These are phyloP conservation scores for Ambastaia sidthimunki DNA, from an alignment of 2,797 vertebrate genomes.

Conservation along the genomic window DNA sequence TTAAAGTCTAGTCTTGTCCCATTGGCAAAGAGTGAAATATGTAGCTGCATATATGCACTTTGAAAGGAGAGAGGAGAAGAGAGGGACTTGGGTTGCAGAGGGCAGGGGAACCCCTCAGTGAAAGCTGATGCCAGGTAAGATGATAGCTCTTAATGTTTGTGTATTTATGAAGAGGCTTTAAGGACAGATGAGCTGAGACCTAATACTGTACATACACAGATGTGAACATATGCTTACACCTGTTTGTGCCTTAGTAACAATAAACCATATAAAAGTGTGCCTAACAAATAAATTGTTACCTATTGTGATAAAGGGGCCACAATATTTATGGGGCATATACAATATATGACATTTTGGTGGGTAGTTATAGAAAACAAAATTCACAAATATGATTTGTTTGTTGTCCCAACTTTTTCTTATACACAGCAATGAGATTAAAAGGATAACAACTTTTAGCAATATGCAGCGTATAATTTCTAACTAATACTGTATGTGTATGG, in stretches of 20 bases:
- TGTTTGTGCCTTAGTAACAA: slow-evolving; percentile 11
- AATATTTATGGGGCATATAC: too few relatives aligned
- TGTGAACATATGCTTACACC: background rate
- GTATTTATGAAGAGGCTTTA: background rate
- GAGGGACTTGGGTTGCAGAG: slow-evolving; percentile 56
- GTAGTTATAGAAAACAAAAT: too few relatives aligned
- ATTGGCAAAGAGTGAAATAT: slow-evolving; percentile 72
- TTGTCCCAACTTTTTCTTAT: too few relatives aligned
- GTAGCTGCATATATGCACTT: slow-evolving; percentile 63
- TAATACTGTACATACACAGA: background rate
- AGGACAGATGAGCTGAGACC: slow-evolving; percentile 13
- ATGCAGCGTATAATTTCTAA: too few relatives aligned
- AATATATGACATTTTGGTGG: too few relatives aligned
- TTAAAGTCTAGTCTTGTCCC: slow-evolving; percentile 70
- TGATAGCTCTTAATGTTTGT: slow-evolving; percentile 53
- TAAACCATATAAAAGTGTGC: background rate
- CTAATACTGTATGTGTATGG: too few relatives aligned
- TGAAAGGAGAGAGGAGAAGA: slow-evolving; percentile 65
- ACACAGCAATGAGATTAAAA: too few relatives aligned
- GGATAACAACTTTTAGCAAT: too few relatives aligned
- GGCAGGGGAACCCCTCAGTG: slow-evolving; percentile 55
- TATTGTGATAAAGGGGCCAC: too few relatives aligned
- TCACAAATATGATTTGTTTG: too few relatives aligned
- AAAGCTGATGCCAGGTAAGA: slow-evolving; percentile 63
- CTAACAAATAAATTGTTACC: too few relatives aligned